These are phyloP conservation scores for Sepiola atlantica DNA, from an alignment of 2,888 invertebrate species.

Conservation along the genomic window DNA sequence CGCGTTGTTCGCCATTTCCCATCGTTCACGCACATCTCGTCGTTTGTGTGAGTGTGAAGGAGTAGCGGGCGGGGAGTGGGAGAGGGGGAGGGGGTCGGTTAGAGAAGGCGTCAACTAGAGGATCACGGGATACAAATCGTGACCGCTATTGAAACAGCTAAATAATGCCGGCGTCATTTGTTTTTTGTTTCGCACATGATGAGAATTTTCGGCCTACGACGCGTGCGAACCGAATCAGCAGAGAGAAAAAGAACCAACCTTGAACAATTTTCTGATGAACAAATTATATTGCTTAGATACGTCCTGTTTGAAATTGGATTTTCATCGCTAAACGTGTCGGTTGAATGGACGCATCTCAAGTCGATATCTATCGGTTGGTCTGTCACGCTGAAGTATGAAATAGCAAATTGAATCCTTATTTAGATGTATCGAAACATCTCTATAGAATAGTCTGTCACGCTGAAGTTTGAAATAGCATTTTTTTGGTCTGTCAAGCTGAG, in stretches of 20 bases:
- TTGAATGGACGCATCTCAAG: too few species aligned
- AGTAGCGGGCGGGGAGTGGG: neutral
- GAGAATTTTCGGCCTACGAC: neutral
- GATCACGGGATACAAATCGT: constrained; percentile 12
- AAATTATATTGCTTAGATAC: neutral
- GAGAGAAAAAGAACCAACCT: neutral
- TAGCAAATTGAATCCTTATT: too few species aligned
- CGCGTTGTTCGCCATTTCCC: neutral
- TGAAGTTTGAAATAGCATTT: too few species aligned
- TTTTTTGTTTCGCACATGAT: neutral
- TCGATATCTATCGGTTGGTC: too few species aligned
- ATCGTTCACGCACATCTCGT: neutral
- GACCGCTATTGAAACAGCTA: constrained; percentile 5
- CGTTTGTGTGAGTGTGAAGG: neutral
- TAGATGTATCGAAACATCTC: too few species aligned
- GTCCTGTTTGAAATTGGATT: neutral
- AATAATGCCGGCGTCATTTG: neutral
- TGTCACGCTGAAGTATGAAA: too few species aligned
- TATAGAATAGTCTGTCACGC: too few species aligned
- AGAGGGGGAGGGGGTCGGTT: too few species aligned
- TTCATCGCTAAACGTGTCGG: neutral
- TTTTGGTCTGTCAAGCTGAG: too few species aligned
- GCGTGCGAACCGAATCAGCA: neutral
- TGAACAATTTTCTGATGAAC: neutral
- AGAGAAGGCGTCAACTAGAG: neutral